These are phyloP conservation scores for Clunio marinus DNA, from an alignment of 2,888 invertebrate species.

Conservation along the genomic window DNA sequence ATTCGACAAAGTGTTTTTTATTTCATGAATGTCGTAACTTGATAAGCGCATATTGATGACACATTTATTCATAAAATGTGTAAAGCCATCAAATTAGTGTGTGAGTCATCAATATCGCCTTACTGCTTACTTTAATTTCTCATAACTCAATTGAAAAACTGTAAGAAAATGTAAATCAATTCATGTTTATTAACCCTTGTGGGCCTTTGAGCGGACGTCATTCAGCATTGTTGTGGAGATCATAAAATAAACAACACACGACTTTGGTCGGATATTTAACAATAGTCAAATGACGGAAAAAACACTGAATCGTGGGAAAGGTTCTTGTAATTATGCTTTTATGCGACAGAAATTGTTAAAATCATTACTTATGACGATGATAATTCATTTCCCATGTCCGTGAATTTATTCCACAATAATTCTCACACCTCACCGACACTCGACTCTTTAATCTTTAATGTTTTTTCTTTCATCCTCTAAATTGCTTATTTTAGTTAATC, in stretches of 20 bases:
- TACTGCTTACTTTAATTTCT: too few relatives aligned
- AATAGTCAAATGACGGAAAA: slow-evolving; percentile 13
- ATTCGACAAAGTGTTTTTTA: too few relatives aligned
- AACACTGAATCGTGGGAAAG: slow-evolving; percentile 9
- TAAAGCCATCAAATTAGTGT: neutral
- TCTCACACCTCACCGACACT: neutral
- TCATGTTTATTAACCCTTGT: neutral
- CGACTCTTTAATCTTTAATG: too few relatives aligned
- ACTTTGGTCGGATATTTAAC: neutral
- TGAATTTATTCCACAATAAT: neutral
- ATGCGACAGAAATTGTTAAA: neutral
- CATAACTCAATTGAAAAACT: slow-evolving; percentile 5
- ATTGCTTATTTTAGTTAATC: neutral
- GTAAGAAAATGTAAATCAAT: neutral
- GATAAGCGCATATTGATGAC: too few relatives aligned
- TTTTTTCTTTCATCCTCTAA: slow-evolving; percentile 2
- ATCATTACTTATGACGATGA: neutral
- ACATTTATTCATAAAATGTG: too few relatives aligned
- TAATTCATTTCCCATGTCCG: neutral
- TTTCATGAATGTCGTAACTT: too few relatives aligned
- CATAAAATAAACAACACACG: slow-evolving; percentile 9
- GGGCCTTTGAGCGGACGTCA: neutral
- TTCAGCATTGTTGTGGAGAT: neutral
- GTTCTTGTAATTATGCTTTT: neutral
- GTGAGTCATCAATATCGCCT: slow-evolving; percentile 1